phyloP scores from a whole-genome alignment of 2,888 invertebrate genomes.

The Nebria salina region DNA sequence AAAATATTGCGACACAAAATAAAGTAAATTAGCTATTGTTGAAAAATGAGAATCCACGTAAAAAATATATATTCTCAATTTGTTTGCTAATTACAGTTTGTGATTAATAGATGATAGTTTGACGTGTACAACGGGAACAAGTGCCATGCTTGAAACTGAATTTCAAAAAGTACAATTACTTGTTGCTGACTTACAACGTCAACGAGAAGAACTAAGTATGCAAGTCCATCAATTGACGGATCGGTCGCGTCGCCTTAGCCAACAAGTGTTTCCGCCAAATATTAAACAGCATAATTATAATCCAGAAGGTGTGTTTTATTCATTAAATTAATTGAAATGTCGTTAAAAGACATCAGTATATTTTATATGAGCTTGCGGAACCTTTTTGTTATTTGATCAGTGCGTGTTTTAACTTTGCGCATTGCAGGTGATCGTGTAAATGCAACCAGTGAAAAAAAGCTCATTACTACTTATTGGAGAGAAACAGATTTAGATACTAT shows the following conservation, averaged over 20 bases:
- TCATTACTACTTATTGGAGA: slow-evolving; percentile 78
- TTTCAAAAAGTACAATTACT: slow-evolving; percentile 83
- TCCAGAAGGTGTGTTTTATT: not conserved
- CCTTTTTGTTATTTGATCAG: not conserved
- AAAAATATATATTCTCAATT: not conserved
- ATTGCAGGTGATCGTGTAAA: slow-evolving; percentile 25
- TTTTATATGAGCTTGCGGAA: not conserved
- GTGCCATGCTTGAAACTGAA: slow-evolving; percentile 80
- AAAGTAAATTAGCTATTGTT: not conserved
- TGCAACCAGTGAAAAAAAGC: slow-evolving; percentile 64
- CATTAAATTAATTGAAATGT: not conserved
- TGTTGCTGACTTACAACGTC: slow-evolving; percentile 86
- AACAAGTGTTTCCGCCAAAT: slow-evolving; percentile 62
- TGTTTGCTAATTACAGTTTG: slow-evolving; percentile 28
- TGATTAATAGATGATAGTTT: slow-evolving; percentile 59
- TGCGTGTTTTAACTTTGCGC: no score
- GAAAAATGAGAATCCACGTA: slow-evolving; percentile 12
- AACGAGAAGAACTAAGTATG: slow-evolving; percentile 85
- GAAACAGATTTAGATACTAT: slow-evolving; percentile 92
- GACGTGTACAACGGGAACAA: slow-evolving; percentile 66
- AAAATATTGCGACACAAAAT: no score
- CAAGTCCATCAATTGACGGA: slow-evolving; percentile 87
- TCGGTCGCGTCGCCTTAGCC: slow-evolving; percentile 77
- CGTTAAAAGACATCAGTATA: not conserved
- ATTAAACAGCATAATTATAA: not conserved